Evolutionary conservation across 2,797 vertebrate species (phyloP), one percentile per base, ranked within the genome.

Genomic region (Lepus oiostolus): DNA sequence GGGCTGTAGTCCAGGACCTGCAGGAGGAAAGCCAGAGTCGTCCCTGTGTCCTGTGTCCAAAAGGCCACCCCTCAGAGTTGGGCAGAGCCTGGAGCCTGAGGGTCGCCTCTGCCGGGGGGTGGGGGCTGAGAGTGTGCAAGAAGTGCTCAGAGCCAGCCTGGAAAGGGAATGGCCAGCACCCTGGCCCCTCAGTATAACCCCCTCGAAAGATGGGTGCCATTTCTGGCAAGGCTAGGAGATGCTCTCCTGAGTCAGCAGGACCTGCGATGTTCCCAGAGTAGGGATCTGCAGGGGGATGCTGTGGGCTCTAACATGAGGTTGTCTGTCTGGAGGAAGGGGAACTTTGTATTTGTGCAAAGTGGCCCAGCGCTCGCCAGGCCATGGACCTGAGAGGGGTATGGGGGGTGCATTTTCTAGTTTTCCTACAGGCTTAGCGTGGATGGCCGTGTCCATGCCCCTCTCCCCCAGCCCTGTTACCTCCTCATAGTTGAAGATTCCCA

Each of bases 401-500:
- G 47, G 52, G 74, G 1, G 68, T 65, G 17, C 7, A 70, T 84
- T 86, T 58, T 52, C 83, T 70, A 63, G 68, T 62, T 80, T 74
- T 88, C 72, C 21, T 2, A 50, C 85, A 88, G 86, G 35, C 60
- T 71, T 42, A 7, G 19, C 52, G 4, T 42, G 26, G 16, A 12
- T 21, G 4, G 50, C n/a, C 42, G 9, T 35, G 17, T 8, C 58
- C 30, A 4, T 4, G 6, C 24, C 7, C 3, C 30, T 38, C n/a
- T 47, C 42, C 42, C 19, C 28, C 12, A 16, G 54, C 54, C 65
- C 26, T 42, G 79, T 28, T 98, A 99, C 99, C 99, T 99, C 99
- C 77, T 99, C 98, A 0, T 99, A 99, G 98, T 99, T 99, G 98
- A 99, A 99, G 97, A 99, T 99, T 88, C 99, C 99, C 63, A 99